Base-by-base conservation (phyloP, 2,113 vertebrate species). In the Thamnaconus septentrionalis region DNA sequence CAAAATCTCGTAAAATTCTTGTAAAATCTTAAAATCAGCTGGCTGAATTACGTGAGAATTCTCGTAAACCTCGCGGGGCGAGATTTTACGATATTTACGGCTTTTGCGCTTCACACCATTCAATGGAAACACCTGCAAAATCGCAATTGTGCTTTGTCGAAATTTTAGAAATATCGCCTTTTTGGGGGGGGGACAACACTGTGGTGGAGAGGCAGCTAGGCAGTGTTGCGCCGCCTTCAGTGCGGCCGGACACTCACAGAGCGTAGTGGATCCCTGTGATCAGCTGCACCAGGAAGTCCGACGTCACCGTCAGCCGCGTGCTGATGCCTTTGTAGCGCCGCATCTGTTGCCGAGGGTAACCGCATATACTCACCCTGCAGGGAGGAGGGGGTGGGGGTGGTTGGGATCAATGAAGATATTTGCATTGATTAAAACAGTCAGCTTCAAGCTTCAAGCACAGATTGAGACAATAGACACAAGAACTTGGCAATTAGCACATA, bases 211-310 rank as follows among this genome's bases (percentile, higher is more conserved):
- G n/a, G 31, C n/a, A 12, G 7, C 11, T 3, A 11, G 48, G 18
- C 18, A 31, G 18, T 31, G 18, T 31, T 31, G 18, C 18, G 18
- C 18, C 18, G 18, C 18, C 18, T 2, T 31, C 18, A 31, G 18
- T 31, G 18, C 18, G 18, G 18, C 18, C 18, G 5, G 41, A 47
- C 2, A 52, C 97, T 95, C 92, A 99, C 97, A 98, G 92, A 8
- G 96, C 93, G 68, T 96, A 99, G 90, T 98, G 96, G 87, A 98
- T 95, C 63, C 97, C 96, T 6, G 96, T 96, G 77, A 98, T 91
- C 89, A 99, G 94, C 57, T 99, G 97, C 48, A 99, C 97, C 91
- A 99, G 93, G 91, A 98, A 99, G 78, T 97, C 96, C 6, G 97
- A 94, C 4, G 97, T 98, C 73, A 98, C 89, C 0, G 94, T 94